Conservation (phyloP, 2,113 vertebrate species). For the Rhynchomys soricoides region DNA sequence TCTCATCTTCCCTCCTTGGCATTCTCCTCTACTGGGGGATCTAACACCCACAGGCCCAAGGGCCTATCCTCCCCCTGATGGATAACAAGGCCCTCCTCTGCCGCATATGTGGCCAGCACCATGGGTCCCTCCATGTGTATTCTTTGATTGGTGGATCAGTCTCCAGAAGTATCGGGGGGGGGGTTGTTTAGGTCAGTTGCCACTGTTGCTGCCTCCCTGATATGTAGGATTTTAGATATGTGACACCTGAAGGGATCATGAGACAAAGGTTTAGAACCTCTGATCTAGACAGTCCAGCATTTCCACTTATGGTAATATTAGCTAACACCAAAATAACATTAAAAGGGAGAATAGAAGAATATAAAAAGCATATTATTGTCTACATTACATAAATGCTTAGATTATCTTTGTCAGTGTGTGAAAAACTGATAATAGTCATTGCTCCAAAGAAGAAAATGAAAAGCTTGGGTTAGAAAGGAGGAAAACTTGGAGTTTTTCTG, state of each 20-base stretch:
- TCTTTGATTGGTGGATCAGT: no score
- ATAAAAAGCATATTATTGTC: neutral
- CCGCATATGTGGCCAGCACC: no score
- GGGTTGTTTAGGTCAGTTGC: no score
- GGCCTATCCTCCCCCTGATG: no score
- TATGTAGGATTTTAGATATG: neutral
- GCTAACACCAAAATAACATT: slow-evolving; percentile 38
- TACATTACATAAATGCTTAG: slow-evolving; percentile 7
- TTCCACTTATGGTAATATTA: neutral
- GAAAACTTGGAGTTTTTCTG: slow-evolving; percentile 5
- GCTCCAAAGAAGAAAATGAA: neutral
- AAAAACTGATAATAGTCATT: slow-evolving; percentile 27
- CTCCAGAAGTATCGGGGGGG: no score
- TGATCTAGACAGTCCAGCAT: slow-evolving; percentile 23
- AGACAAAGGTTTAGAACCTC: neutral
- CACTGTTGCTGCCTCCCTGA: no score
- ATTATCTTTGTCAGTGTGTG: slow-evolving; percentile 11
- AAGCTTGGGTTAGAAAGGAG: neutral
- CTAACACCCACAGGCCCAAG: no score
- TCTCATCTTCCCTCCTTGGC: no score
- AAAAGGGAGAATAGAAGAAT: neutral
- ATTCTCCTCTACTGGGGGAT: no score
- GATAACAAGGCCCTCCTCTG: no score
- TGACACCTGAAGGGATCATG: neutral
- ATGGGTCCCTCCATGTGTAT: no score